Evolutionary conservation across 2,797 vertebrate species (phyloP).

Genomic region (Psittacula echo): DNA sequence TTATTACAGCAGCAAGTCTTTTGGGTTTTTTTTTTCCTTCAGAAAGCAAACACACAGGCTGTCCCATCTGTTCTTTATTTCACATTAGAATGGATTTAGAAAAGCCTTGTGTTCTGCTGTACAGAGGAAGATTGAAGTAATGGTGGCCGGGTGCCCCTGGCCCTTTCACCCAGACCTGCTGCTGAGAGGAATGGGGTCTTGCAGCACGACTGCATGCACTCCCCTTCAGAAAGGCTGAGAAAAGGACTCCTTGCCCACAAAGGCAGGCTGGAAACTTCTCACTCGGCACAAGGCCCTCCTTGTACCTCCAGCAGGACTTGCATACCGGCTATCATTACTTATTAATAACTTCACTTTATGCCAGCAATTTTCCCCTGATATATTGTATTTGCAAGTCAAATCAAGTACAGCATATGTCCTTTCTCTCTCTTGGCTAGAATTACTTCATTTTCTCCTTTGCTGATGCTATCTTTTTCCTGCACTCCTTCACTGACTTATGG

Average conservation of each 20-base stretch:
- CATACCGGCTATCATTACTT: neutral
- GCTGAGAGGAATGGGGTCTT: neutral
- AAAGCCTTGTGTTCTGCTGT: neutral
- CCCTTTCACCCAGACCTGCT: neutral
- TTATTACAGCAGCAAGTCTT: neutral
- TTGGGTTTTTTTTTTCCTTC: neutral
- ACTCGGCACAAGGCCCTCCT: neutral
- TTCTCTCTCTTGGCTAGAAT: neutral
- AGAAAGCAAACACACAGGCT: neutral
- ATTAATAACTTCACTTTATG: constrained; percentile 16
- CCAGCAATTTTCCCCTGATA: neutral
- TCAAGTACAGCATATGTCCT: neutral
- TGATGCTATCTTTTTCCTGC: neutral
- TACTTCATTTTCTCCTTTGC: neutral
- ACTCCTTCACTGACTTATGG: neutral
- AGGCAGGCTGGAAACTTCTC: neutral
- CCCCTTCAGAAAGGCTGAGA: neutral
- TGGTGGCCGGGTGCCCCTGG: fast-evolving
- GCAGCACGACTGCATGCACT: neutral
- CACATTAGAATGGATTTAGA: neutral
- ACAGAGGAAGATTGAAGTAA: neutral
- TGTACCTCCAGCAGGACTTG: neutral
- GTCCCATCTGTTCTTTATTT: neutral
- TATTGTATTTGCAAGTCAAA: constrained; percentile 5
- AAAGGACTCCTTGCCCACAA: neutral